Percentiles rank a stretch among this genome's conserved stretches.
Conservation (phyloP, 2,113 vertebrate species). For the Thomomys bottae region DNA sequence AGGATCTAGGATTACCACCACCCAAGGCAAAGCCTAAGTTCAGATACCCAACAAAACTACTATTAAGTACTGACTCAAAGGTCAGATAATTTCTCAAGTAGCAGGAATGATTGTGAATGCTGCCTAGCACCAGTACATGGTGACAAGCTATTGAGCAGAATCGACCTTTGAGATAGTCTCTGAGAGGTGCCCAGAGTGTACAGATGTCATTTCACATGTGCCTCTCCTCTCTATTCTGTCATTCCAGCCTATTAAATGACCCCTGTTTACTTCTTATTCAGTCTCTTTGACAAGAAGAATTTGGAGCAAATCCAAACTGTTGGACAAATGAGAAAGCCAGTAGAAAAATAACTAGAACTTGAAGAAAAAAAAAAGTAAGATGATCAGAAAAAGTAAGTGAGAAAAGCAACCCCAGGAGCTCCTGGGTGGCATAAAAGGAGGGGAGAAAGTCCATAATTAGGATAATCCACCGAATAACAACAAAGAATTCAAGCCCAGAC, state of each 20-base stretch:
- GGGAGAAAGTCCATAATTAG: slow-evolving; percentile 35
- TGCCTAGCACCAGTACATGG: not conserved
- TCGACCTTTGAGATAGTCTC: not conserved
- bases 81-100: not conserved
- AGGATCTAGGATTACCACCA: not conserved
- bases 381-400: not conserved
- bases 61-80: not conserved
- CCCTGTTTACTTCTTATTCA: too few relatives aligned
- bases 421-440: not conserved
- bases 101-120: not conserved
- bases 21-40: not conserved
- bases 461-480: slow-evolving; percentile 12
- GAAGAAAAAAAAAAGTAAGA: not conserved
- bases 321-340: not conserved
- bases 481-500: slow-evolving; percentile 46
- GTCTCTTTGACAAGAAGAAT: not conserved
- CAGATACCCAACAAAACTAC: not conserved
- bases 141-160: not conserved
- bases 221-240: not conserved
- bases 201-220: not conserved
- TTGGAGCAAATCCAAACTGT: not conserved
- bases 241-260: not conserved
- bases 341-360: slow-evolving; percentile 13
- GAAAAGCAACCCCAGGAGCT: slow-evolving; percentile 12
- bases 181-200: not conserved